Conservation (phyloP, 2,797 vertebrate genomes). For the Gila robusta region DNA sequence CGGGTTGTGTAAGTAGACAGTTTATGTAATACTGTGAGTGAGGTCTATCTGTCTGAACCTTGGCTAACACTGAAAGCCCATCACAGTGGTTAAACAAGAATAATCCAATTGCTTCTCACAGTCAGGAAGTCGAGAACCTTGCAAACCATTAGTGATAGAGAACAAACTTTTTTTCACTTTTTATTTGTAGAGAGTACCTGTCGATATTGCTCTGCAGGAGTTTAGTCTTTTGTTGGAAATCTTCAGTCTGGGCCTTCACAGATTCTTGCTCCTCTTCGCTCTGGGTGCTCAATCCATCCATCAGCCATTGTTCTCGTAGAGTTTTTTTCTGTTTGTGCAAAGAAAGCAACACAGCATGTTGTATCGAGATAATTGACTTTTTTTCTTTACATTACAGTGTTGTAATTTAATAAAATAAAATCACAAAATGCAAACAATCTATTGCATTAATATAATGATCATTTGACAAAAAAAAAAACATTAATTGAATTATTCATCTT, state of each 20-base stretch:
- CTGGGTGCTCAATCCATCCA: conserved; percentile 88
- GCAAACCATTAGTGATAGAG: not conserved
- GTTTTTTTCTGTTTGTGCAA: conserved; percentile 87
- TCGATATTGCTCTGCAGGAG: conserved; percentile 86
- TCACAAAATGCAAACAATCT: no score
- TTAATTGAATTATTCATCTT: not conserved
- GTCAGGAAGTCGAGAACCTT: conserved; percentile 10
- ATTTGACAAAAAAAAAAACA: not conserved
- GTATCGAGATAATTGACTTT: not conserved
- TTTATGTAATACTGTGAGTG: conserved; percentile 54
- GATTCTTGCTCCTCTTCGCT: conserved; percentile 89
- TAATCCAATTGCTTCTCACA: conserved; percentile 45
- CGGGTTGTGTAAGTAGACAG: conserved; percentile 25
- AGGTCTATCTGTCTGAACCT: conserved; percentile 43
- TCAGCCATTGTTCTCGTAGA: conserved; percentile 94
- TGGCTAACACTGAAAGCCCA: conserved; percentile 51
- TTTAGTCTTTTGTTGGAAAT: conserved; percentile 83
- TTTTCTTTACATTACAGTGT: not conserved
- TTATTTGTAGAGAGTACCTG: conserved; percentile 78
- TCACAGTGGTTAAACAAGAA: conserved; percentile 43
- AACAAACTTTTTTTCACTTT: not conserved
- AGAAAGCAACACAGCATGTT: conserved; percentile 21
- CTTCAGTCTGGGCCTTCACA: conserved; percentile 85
- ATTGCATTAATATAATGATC: not conserved
- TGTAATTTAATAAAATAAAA: not conserved